Percentiles rank a stretch among this genome's conserved stretches.
phyloP scores from a whole-genome alignment of 35 echinoderm and acorn worm species.

The Hemicentrotus pulcherrimus region DNA sequence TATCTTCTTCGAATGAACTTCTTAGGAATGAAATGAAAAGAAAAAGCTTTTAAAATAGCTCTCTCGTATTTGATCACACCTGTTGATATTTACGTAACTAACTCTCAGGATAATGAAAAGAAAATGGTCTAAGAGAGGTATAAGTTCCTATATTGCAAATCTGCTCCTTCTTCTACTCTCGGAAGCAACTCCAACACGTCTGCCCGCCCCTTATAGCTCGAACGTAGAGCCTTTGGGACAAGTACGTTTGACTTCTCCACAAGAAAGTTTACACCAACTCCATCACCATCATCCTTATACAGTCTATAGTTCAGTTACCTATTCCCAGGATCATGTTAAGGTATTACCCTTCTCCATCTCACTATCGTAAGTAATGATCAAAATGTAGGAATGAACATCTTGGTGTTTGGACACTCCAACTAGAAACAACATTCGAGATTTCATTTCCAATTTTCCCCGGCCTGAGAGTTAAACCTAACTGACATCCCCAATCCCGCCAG shows the following conservation, averaged over 20 bases:
- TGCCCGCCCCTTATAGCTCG: too few relatives aligned
- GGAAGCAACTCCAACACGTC: too few relatives aligned
- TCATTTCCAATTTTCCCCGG: conserved; percentile 10
- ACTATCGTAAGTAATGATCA: background rate
- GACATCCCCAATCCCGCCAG: background rate
- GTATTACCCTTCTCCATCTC: background rate
- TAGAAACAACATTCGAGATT: conserved; percentile 18
- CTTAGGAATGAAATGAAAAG: too few relatives aligned
- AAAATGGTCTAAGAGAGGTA: too few relatives aligned
- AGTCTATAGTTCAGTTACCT: background rate
- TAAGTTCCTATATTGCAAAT: too few relatives aligned
- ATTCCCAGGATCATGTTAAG: background rate
- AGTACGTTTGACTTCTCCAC: background rate
- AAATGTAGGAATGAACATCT: background rate
- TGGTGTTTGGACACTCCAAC: background rate
- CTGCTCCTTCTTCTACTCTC: too few relatives aligned
- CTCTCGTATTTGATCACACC: too few relatives aligned
- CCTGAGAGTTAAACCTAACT: background rate
- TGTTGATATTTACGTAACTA: too few relatives aligned
- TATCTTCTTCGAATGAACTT: too few relatives aligned
- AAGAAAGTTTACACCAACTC: background rate
- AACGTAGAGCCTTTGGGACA: background rate
- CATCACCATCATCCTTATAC: background rate
- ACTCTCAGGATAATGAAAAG: too few relatives aligned
- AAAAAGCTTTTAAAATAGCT: too few relatives aligned